phyloP scores from a whole-genome alignment of 2,113 vertebrate species.

The Cryptotis parvus region DNA sequence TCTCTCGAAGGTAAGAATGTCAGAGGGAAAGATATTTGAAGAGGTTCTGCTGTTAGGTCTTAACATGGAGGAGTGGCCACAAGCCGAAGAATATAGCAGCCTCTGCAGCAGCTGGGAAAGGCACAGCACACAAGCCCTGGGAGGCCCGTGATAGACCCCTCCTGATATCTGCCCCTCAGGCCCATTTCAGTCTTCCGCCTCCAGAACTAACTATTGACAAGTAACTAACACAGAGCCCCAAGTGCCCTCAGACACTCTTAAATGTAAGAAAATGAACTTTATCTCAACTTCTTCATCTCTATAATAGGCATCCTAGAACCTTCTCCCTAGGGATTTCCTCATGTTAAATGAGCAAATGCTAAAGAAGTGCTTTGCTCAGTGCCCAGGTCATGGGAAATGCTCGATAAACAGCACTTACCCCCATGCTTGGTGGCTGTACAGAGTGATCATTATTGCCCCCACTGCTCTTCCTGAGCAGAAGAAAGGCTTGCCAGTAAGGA shows the following conservation, averaged over 20 bases:
- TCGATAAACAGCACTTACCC: not conserved
- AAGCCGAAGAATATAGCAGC: not conserved
- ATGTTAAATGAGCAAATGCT: slow-evolving; percentile 3
- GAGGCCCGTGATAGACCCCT: not conserved
- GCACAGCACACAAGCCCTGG: too few relatives aligned
- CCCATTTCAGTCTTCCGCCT: not conserved
- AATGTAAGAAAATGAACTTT: not conserved
- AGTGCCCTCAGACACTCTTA: not conserved
- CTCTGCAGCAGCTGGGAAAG: not conserved
- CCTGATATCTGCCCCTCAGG: too few relatives aligned
- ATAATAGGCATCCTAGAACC: not conserved
- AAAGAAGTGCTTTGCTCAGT: not conserved
- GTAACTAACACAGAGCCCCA: not conserved
- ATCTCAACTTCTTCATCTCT: not conserved
- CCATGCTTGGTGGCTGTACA: not conserved
- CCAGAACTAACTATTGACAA: not conserved
- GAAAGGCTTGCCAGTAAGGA: not conserved
- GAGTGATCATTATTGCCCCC: not conserved
- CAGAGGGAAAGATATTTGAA: not conserved
- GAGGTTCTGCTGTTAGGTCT: not conserved
- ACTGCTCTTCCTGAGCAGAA: not conserved
- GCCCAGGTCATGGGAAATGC: not conserved
- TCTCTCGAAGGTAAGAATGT: not conserved
- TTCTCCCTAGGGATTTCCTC: not conserved
- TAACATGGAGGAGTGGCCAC: not conserved